A percentile compares a stretch with the other conserved stretches of the same genome.
Evolutionary conservation across 2,888 invertebrate genomes (phyloP).

Genomic region (Morpho achilles): DNA sequence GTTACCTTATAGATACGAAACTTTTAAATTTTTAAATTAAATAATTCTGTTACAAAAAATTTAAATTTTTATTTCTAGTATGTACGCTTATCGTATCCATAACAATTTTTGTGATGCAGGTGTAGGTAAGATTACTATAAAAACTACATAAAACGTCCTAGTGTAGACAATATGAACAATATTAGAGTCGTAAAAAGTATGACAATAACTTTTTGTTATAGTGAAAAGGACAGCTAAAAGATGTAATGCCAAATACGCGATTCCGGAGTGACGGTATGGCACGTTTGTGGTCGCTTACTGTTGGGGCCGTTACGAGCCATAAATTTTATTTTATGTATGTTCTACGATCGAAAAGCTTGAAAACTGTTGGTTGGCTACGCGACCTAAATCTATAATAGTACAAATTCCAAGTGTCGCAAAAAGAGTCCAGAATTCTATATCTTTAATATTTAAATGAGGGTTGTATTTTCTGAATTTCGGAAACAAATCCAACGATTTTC

Average conservation of each 20-base stretch:
- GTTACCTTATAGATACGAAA: too few species aligned
- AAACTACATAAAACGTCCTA: slow-evolving; percentile 2
- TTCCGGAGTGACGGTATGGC: slow-evolving; percentile 53
- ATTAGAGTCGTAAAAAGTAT: slow-evolving; percentile 8
- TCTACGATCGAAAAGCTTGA: slow-evolving; percentile 34
- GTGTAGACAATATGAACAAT: slow-evolving; percentile 1
- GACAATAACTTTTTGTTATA: slow-evolving; percentile 11
- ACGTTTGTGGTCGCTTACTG: slow-evolving; percentile 39
- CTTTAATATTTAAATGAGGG: too few species aligned
- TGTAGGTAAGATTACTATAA: neutral
- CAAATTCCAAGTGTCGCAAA: neutral
- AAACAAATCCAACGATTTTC: too few species aligned
- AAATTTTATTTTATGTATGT: slow-evolving; percentile 64
- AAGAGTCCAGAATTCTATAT: too few species aligned
- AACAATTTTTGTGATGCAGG: too few species aligned
- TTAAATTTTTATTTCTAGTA: too few species aligned
- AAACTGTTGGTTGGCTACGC: slow-evolving; percentile 28
- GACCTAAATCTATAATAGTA: slow-evolving; percentile 11
- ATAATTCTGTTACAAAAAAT: too few species aligned
- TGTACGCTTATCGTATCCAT: too few species aligned
- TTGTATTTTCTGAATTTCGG: too few species aligned
- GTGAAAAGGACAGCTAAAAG: slow-evolving; percentile 8
- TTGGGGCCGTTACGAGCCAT: slow-evolving; percentile 60
- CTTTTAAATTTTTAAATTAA: too few species aligned
- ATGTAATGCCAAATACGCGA: slow-evolving; percentile 38